Conservation (phyloP, 2,797 vertebrate species). For the Acropternis orthonyx region DNA sequence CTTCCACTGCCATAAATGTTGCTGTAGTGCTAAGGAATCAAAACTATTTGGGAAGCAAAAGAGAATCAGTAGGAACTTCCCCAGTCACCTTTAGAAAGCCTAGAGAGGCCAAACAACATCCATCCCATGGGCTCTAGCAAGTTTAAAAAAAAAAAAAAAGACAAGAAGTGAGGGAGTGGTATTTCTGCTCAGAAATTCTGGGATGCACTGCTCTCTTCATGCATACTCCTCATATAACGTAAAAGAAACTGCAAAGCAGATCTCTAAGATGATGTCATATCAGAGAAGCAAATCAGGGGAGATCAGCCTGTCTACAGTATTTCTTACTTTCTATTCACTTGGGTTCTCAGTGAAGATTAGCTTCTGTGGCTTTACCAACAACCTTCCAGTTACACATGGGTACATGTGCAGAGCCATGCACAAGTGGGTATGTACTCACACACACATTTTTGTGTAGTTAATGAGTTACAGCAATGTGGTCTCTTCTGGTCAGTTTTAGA, state of each 20-base stretch:
- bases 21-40: not conserved
- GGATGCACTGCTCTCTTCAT: not conserved
- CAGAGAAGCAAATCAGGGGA: not conserved
- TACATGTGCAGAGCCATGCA: not conserved
- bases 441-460: not conserved
- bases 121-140: not conserved
- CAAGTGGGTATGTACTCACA: too few species aligned
- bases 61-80: not conserved
- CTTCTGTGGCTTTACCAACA: not conserved
- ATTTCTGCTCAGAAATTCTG: not conserved
- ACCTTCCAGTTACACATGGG: accelerated
- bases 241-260: not conserved
- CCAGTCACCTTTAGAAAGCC: not conserved
- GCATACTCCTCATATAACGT: not conserved
- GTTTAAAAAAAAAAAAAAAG: too few species aligned
- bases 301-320: not conserved
- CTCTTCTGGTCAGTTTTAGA: not conserved
- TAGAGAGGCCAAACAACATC: not conserved
- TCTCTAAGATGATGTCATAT: not conserved
- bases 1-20: not conserved
- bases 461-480: not conserved
- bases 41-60: not conserved
- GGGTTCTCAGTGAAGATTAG: not conserved
- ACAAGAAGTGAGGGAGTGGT: too few species aligned
- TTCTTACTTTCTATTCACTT: not conserved